Percentiles rank a stretch among this genome's conserved stretches.
phyloP scores from a whole-genome alignment of 2,797 vertebrate genomes.

The Enteromius mattozi region DNA sequence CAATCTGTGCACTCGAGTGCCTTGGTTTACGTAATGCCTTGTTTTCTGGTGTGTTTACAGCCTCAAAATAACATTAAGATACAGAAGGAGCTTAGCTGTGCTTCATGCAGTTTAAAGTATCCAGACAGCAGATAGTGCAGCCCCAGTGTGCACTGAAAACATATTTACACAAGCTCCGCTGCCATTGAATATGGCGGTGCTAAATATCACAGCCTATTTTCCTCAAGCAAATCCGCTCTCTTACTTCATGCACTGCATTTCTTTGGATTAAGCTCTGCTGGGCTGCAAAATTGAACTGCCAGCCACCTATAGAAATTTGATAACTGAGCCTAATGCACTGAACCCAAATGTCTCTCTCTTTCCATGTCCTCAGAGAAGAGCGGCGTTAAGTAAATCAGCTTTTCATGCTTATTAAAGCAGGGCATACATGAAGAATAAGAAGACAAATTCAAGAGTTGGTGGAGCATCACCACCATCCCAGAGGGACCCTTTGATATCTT shows the following conservation, averaged over 20 bases:
- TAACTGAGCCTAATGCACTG: conserved; percentile 65
- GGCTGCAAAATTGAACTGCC: conserved; percentile 74
- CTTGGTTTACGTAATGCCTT: conserved; percentile 1
- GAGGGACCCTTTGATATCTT: conserved; percentile 64
- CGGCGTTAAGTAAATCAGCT: conserved; percentile 54
- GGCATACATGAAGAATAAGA: conserved; percentile 22
- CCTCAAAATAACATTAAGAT: conserved; percentile 35
- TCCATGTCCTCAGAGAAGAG: conserved; percentile 55
- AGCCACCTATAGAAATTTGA: conserved; percentile 70
- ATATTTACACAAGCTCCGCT: conserved; percentile 48
- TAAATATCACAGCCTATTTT: conserved; percentile 60
- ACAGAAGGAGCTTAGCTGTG: conserved; percentile 30
- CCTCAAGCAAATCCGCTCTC: conserved; percentile 53
- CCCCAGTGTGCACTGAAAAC: conserved; percentile 43
- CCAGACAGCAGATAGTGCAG: conserved; percentile 38
- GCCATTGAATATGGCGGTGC: conserved; percentile 50
- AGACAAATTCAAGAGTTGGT: conserved; percentile 32
- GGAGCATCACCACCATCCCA: conserved; percentile 44
- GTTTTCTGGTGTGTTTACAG: conserved; percentile 10
- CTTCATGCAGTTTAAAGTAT: conserved; percentile 29
- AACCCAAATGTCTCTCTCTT: conserved; percentile 63
- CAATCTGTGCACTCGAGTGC: neutral
- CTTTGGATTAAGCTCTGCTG: conserved; percentile 73
- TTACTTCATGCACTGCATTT: conserved; percentile 45
- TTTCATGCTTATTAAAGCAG: conserved; percentile 56